Percentiles rank a stretch among this genome's conserved stretches.
phyloP scores from a whole-genome alignment of 1,140 invertebrate genomes.

The Zaprionus africanus region DNA sequence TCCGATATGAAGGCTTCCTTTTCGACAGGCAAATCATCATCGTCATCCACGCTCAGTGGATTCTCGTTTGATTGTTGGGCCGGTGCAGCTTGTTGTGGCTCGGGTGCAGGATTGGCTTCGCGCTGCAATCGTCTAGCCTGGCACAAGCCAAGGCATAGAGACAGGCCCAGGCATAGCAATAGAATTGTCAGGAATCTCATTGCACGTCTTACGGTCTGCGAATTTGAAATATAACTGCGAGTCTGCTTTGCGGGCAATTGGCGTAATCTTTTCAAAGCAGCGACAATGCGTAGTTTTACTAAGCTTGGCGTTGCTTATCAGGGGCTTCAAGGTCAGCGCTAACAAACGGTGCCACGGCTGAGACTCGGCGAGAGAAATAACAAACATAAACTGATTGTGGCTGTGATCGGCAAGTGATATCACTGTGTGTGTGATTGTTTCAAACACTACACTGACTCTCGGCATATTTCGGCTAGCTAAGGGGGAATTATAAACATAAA shows the following conservation, averaged over 20 bases:
- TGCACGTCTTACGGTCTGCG: slow-evolving; percentile 31
- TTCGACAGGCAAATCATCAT: slow-evolving; percentile 1
- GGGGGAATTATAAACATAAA: too few species aligned
- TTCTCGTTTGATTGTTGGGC: neutral
- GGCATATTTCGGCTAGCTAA: neutral
- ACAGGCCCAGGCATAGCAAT: slow-evolving; percentile 1
- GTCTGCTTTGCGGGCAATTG: neutral
- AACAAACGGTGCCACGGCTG: slow-evolving; percentile 31
- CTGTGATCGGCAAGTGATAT: slow-evolving; percentile 2
- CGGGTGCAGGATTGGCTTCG: slow-evolving; percentile 27
- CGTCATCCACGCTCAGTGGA: neutral
- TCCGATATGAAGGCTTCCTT: slow-evolving; percentile 34
- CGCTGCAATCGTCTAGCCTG: slow-evolving; percentile 22
- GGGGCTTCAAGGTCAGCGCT: slow-evolving; percentile 38
- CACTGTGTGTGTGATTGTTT: neutral
- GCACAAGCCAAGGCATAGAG: neutral
- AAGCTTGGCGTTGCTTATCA: slow-evolving; percentile 14
- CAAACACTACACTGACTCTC: neutral
- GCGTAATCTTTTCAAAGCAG: neutral
- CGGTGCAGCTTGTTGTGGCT: neutral
- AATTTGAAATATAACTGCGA: slow-evolving; percentile 33
- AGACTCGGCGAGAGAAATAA: slow-evolving; percentile 5
- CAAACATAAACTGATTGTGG: slow-evolving; percentile 3
- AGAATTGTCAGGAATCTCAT: slow-evolving; percentile 14
- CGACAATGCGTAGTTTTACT: slow-evolving; percentile 36